Base-by-base conservation (phyloP, 2,113 vertebrate genomes). In the Machaerirhynchus nigripectus region DNA sequence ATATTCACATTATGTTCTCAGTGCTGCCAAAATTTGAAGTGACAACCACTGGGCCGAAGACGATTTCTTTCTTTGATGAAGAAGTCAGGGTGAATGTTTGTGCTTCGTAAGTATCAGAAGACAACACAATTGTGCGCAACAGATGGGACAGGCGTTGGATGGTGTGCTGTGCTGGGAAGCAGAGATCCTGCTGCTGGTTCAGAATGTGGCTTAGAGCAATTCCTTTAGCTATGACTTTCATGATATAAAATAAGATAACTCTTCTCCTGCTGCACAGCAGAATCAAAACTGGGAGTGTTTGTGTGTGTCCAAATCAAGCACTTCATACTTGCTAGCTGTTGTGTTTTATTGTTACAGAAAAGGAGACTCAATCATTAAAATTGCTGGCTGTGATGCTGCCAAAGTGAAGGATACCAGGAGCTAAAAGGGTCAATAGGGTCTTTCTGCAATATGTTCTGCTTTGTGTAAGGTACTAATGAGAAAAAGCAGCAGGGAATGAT, bases 11-110 rank as follows among this genome's bases (percentile, higher is more conserved):
- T 95, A 71, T 57, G 7, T 95, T 97, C 81, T 17, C 78, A 98
- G 98, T 98, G 81, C 49, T 98, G 19, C 98, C 97, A 11, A 98
- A 87, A 78, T 98, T 97, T 89, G 93, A 97, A 80, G 71, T 97
- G 79, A 94, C 44, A 10, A 24, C 97, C 42, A 92, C 39, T 2
- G 55, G 53, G 28, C 97, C 98, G 7, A 50, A 80, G 31, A 78
- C 46, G 7, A 39, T 98, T 74, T 97, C 97, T 35, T 96, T 98
- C 82, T 94, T 95, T 30, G 97, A 98, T 65, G 90, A 97, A 82
- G 96, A 96, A 57, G 24, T 98, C 49, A 82, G 64, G 39, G 84
- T 97, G 74, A 75, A 90, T 0, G 61, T 87, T 39, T 98, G 96
- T 88, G 97, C 93, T 37, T 92, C 6, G 98, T 98, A 97, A 98